Conservation (phyloP, 2,797 vertebrate genomes). For the Falco concolor region DNA sequence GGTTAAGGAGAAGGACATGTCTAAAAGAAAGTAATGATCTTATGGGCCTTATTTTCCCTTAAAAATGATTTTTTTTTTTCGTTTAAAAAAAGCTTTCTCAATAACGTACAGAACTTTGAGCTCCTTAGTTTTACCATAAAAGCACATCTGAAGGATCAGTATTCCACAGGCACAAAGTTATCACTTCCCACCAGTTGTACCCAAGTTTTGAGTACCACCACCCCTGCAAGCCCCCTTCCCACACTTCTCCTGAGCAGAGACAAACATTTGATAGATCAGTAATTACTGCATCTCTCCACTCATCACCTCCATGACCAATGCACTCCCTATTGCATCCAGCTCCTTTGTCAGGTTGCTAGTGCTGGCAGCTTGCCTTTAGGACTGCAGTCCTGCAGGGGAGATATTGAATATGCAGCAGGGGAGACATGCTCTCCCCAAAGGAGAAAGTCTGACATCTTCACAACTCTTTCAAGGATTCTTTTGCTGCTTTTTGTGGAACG, state of each 20-base stretch:
- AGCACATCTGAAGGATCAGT: neutral
- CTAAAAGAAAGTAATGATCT: neutral
- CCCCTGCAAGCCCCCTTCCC: neutral
- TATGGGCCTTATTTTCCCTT: neutral
- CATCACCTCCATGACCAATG: neutral
- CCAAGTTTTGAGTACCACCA: neutral
- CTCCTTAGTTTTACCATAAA: neutral
- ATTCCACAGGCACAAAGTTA: neutral
- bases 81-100: neutral
- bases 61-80: neutral
- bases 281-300: neutral
- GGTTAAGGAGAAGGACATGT: neutral
- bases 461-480: neutral
- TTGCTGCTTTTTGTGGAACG: neutral
- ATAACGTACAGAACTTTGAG: neutral
- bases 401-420: accelerated
- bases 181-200: conserved; percentile 19
- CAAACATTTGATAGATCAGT: neutral
- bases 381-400: neutral
- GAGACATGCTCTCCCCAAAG: neutral
- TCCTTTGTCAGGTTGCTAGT: neutral
- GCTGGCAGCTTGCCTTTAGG: neutral
- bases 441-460: neutral
- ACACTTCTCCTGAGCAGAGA: neutral
- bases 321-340: neutral